Evolutionary conservation across 1,140 invertebrate species (phyloP), one percentile per base, ranked within the genome.

Genomic region (Leptonema lineaticorne): DNA sequence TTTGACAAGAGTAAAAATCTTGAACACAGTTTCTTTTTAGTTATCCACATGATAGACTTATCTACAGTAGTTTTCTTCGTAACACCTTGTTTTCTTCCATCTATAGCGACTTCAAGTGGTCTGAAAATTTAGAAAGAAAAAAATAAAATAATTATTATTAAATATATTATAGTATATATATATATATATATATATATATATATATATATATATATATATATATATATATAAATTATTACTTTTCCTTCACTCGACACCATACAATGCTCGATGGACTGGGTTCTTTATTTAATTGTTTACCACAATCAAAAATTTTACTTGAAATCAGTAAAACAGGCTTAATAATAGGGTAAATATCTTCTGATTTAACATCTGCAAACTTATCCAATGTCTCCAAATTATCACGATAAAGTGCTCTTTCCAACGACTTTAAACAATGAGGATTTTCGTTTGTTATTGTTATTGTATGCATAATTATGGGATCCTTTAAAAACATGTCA

Each of bases 11-110:
- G 73, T 18, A 86, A 59, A 75, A 89, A 91, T 27, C 66, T 80
- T 74, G 81, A 75, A 56, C 89, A 85, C 3, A 93, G 68, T 72
- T 84, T 84, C 72, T 82, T 82, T 82, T 90, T 89, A 73, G 85
- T 89, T 56, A 92, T 82, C 59, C 79, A 76, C 68, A 92, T 76
- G 65, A 79, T 80, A 64, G 76, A 82, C 45, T 77, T 80, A 28
- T 83, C 77, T 58, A 83, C 74, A 14, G 81, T 67, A 62, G 84
- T 86, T 75, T 91, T 94, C 73, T 90, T 93, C 1, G 92, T 94
- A 11, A 88, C 79, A 2, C 94, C 94, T 78, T 92, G 89, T 69
- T 88, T 91, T 74, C 84, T 86, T 27, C 94, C 94, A 76, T 90
- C 86, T 0, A 94, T 89, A 48, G 87, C 84, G 14, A 95, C 86